These are phyloP conservation scores for Brachionus koreanus DNA, from an alignment of 1,140 invertebrate species.

Conservation along the genomic window DNA sequence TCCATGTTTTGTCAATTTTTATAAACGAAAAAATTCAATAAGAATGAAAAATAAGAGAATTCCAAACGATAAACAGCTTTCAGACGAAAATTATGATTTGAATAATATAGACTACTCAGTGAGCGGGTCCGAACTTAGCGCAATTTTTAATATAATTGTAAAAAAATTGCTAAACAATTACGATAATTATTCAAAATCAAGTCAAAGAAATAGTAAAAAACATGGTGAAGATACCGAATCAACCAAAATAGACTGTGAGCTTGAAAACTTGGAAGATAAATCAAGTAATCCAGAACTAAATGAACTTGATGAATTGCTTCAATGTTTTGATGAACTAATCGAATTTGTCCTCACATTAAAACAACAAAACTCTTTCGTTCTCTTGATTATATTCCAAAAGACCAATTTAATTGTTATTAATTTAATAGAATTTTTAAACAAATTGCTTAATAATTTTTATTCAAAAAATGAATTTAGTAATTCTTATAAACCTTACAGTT, in stretches of 20 bases:
- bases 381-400: not conserved
- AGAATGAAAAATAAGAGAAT: not conserved
- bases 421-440: conserved; percentile 18
- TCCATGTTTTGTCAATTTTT: not conserved
- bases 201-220: not conserved
- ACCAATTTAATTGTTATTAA: not conserved
- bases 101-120: not conserved
- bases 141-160: not conserved
- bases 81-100: not conserved
- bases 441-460: conserved; percentile 13
- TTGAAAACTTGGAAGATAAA: not conserved
- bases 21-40: not conserved
- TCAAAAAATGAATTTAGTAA: not conserved
- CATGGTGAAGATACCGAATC: not conserved
- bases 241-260: not conserved
- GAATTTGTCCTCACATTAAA: not conserved
- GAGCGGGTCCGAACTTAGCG: not conserved
- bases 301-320: not conserved
- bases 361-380: not conserved
- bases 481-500: not conserved
- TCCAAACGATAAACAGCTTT: not conserved
- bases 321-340: not conserved
- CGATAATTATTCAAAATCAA: conserved; percentile 13
- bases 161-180: conserved; percentile 5
- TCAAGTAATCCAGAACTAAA: not conserved